Base-by-base conservation (phyloP, 53 echinoderm and acorn worm genomes). In the Mesocentrotus franciscanus region DNA sequence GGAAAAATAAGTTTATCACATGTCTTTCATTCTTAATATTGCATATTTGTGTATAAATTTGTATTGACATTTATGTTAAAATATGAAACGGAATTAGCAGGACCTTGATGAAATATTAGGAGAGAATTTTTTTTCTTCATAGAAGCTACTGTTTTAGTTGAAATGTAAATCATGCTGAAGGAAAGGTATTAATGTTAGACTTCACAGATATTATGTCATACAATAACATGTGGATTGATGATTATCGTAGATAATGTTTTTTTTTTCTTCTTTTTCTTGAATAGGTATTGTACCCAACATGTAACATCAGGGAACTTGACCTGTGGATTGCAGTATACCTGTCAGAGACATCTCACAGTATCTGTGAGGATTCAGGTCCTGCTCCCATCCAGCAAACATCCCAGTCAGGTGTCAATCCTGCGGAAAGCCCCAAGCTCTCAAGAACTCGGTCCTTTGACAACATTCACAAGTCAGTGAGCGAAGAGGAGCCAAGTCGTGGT, bases 391-490 rank as follows among this genome's bases (percentile, higher is more conserved):
- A 84, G 30, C 96, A 96, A 92, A 58, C 84, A 27, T 42, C 95
- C 12, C 96, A 96, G 84, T 78, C 95, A 22, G 94, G 94, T 20
- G 24, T 66, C 30, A 94, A 36, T 26, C 94, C 94, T 61, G 94
- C 96, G 18, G 96, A 97, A 30, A 95, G 96, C 90, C 96, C 98
- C 27, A 97, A 98, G 61, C 90, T 98, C 18, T 85, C 98, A 20
- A 96, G 98, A 94, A 97, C 98, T 32, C 95, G 96, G 71, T 98
- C 98, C 62, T 96, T 97, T 61, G 98, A 98, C 74, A 97, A 97
- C 90, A 97, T 98, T 78, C 97, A 97, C 85, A 97, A 96, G 89
- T 89, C 97, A 8, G 96, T 56, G 8, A 95, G 92, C 14, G 98
- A 98, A 56, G 97, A 96, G 49, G 97, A 97, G n/a, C 96, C 92